A percentile compares a stretch with the other conserved stretches of the same genome.
Evolutionary conservation across 2,888 invertebrate species (phyloP).

Genomic region (Leptopterna dolabrata): DNA sequence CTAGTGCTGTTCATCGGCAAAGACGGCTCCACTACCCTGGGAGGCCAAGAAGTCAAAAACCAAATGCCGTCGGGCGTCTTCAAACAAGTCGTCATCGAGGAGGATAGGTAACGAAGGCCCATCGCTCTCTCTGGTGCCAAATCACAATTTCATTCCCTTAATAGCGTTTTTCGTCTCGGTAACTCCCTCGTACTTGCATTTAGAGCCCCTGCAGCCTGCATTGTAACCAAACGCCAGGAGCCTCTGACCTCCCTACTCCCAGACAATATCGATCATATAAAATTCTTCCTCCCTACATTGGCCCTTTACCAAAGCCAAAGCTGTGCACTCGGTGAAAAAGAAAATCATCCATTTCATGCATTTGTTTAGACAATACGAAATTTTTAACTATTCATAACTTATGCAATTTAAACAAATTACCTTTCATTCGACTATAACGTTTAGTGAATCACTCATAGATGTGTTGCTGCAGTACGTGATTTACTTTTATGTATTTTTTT

Average conservation of each 20-base stretch:
- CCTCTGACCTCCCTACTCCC: not conserved
- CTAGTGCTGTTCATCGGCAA: constrained; percentile 90
- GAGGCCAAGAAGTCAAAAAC: constrained; percentile 83
- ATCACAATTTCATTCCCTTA: constrained; percentile 38
- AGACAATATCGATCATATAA: not conserved
- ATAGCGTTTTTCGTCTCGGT: not conserved
- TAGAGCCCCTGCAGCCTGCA: not conserved
- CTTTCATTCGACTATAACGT: constrained; percentile 15
- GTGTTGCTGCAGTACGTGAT: not conserved
- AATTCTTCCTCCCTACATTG: not conserved
- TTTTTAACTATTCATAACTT: constrained; percentile 1
- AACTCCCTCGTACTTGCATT: constrained; percentile 14
- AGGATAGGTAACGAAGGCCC: constrained; percentile 75
- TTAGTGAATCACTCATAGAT: constrained; percentile 8
- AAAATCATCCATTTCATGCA: constrained; percentile 17
- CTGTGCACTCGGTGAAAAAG: constrained; percentile 20
- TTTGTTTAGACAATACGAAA: constrained; percentile 42
- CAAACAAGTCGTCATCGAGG: constrained; percentile 82
- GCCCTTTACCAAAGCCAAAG: not conserved
- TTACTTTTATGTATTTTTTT: not conserved
- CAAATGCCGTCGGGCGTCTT: constrained; percentile 78
- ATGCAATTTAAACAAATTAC: not conserved
- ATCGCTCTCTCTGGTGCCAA: constrained; percentile 56
- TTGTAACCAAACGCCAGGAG: not conserved
- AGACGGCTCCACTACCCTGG: constrained; percentile 89